These are phyloP conservation scores for Apostichopus parvimensis DNA, from an alignment of 35 echinoderm and acorn worm genomes.

Conservation along the genomic window DNA sequence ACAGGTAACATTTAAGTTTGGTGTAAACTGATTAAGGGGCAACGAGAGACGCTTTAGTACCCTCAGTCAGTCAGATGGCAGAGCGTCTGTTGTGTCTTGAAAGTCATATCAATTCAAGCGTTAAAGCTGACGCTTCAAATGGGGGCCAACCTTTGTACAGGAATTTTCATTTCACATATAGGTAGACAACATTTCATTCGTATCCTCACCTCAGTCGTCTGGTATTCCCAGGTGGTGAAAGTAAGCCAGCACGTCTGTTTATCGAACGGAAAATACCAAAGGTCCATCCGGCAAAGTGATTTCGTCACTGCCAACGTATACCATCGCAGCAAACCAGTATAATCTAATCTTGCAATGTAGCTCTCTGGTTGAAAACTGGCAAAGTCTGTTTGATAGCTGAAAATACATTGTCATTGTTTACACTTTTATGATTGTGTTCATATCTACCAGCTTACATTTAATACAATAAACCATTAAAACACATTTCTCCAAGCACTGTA, in stretches of 20 bases:
- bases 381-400: neutral
- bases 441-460: no score
- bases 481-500: neutral
- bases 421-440: no score
- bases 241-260: neutral
- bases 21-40: no score
- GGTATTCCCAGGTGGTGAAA: conserved; percentile 1
- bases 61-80: no score
- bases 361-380: neutral
- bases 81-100: no score
- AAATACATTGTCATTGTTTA: no score
- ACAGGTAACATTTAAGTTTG: no score
- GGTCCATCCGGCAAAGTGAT: neutral
- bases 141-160: neutral
- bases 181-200: no score
- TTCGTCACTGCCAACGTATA: neutral
- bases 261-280: neutral
- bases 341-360: neutral
- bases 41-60: no score
- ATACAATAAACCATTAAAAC: neutral
- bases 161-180: no score
- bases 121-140: no score
- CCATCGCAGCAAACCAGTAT: neutral
- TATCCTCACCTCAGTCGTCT: neutral
- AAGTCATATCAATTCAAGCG: no score